Evolutionary conservation across 2,113 vertebrate species (phyloP).

Genomic region (Mus musculus): DNA sequence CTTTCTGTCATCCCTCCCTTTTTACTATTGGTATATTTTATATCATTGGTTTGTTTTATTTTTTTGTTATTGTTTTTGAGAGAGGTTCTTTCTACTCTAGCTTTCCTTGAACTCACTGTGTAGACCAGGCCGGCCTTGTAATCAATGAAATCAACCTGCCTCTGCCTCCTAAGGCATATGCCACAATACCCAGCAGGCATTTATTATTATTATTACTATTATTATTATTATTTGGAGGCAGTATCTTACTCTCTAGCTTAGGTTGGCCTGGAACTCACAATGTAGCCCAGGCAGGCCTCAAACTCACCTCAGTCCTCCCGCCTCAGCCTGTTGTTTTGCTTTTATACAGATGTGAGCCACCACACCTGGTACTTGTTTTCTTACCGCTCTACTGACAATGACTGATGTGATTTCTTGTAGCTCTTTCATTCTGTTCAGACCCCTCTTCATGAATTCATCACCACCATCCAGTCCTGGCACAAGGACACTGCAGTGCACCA

Average conservation of each 20-base stretch:
- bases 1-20: neutral
- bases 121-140: neutral
- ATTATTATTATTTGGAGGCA: neutral
- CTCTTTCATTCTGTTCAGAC: constrained; percentile 88
- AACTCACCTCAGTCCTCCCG: neutral
- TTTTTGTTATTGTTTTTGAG: neutral
- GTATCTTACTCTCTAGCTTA: neutral
- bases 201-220: neutral
- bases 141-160: neutral
- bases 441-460: constrained; percentile 90
- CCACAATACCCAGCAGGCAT: neutral
- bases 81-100: neutral
- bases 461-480: constrained; percentile 86
- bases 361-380: neutral
- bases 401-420: constrained; percentile 81
- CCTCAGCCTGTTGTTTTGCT: neutral
- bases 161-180: neutral
- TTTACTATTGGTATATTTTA: neutral
- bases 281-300: neutral
- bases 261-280: neutral
- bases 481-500: constrained; percentile 82
- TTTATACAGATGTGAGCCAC: neutral
- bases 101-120: neutral
- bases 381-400: neutral
- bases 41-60: neutral